phyloP scores from a whole-genome alignment of 1,140 invertebrate species.

The Stegodyphus dumicola region DNA sequence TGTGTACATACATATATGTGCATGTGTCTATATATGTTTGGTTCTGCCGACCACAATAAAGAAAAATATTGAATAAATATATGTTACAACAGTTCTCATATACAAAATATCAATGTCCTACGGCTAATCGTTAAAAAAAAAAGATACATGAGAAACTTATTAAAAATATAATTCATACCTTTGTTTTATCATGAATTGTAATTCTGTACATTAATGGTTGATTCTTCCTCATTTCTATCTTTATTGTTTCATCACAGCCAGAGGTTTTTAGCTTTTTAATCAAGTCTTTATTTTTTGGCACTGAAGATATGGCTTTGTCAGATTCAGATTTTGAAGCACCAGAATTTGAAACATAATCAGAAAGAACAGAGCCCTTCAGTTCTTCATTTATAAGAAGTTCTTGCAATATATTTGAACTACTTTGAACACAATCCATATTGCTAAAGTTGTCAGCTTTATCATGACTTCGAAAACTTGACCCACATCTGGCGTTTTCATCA shows the following conservation, averaged over 20 bases:
- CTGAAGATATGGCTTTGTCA: background rate
- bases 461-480: background rate
- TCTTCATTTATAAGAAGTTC: slow-evolving; percentile 49
- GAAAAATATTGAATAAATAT: no score
- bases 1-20: no score
- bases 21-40: no score
- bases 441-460: slow-evolving; percentile 1
- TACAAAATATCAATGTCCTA: no score
- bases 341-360: slow-evolving; percentile 29
- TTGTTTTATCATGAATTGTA: slow-evolving; percentile 25
- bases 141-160: background rate
- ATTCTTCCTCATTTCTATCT: slow-evolving; percentile 16
- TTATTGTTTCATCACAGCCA: slow-evolving; percentile 3
- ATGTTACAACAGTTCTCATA: no score
- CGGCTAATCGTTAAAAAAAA: no score
- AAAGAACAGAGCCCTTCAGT: slow-evolving; percentile 2
- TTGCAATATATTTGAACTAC: slow-evolving; percentile 40
- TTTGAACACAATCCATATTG: background rate
- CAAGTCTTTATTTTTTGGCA: background rate
- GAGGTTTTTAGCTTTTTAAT: background rate
- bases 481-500: slow-evolving; percentile 31
- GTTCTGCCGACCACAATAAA: no score
- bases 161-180: slow-evolving; percentile 5
- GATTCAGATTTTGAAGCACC: background rate
- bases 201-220: slow-evolving; percentile 27